Conservation (phyloP, 1,140 invertebrate genomes). For the Drosophila ficusphila region DNA sequence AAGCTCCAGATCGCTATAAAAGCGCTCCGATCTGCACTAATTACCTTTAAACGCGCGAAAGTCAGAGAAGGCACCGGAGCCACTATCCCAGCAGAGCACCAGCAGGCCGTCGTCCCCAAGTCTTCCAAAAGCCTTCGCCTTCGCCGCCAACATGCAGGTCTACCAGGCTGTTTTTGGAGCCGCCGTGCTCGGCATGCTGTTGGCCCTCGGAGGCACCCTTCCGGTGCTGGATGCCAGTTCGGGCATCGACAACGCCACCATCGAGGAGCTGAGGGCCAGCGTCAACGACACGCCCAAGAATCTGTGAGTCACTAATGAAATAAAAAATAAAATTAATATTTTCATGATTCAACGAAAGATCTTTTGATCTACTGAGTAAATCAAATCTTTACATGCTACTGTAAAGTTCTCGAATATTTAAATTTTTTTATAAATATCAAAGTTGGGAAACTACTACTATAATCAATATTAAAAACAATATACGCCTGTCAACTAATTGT, state of each 20-base stretch:
- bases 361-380: too few species aligned
- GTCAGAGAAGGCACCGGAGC: slow-evolving; percentile 51
- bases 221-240: slow-evolving; percentile 69
- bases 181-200: slow-evolving; percentile 63
- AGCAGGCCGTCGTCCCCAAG: slow-evolving; percentile 4
- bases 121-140: slow-evolving; percentile 1
- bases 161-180: slow-evolving; percentile 66
- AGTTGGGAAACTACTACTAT: too few species aligned
- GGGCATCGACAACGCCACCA: slow-evolving; percentile 69
- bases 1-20: slow-evolving; percentile 59
- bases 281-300: slow-evolving; percentile 78
- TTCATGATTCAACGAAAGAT: too few species aligned
- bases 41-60: slow-evolving; percentile 68
- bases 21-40: slow-evolving; percentile 67
- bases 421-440: too few species aligned
- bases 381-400: too few species aligned
- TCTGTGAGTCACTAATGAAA: slow-evolving; percentile 68
- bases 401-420: too few species aligned
- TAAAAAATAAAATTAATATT: too few species aligned
- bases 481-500: too few species aligned
- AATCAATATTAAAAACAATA: too few species aligned
- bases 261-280: slow-evolving; percentile 63
- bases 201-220: slow-evolving; percentile 51
- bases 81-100: slow-evolving; percentile 15
- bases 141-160: slow-evolving; percentile 54